phyloP scores from a whole-genome alignment of 2,797 vertebrate genomes.

The Gambusia yucatana region DNA sequence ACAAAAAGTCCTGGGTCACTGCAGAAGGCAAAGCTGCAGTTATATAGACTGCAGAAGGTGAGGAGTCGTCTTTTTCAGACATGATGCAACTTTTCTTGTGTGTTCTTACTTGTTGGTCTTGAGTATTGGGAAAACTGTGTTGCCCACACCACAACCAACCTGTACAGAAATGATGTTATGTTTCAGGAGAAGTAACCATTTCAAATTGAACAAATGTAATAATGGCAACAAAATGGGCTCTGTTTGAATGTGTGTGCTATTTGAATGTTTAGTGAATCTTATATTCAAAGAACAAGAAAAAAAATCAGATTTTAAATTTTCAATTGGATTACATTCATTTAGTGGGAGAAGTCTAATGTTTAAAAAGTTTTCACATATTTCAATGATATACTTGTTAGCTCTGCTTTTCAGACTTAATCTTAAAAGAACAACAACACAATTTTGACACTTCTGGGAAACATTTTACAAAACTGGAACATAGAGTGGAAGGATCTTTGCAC shows the following conservation, averaged over 20 bases:
- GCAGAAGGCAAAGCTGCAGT: slow-evolving; percentile 50
- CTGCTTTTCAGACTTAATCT: not conserved
- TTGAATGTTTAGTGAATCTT: not conserved
- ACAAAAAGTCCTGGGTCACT: slow-evolving; percentile 94
- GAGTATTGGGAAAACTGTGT: slow-evolving; percentile 96
- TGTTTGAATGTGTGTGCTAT: not conserved
- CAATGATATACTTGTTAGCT: not conserved
- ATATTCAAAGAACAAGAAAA: not conserved
- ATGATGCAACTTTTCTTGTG: not conserved
- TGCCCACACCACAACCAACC: slow-evolving; percentile 98
- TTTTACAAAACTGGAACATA: not conserved
- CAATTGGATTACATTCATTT: not conserved
- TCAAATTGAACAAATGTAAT: not conserved
- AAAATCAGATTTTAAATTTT: not conserved
- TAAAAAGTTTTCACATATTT: not conserved
- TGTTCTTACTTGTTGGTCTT: slow-evolving; percentile 96
- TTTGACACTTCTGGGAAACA: not conserved
- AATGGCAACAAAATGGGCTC: not conserved
- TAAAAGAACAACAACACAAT: not conserved
- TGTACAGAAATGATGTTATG: slow-evolving; percentile 54
- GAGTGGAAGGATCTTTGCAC: not conserved
- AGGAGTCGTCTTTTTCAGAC: not conserved
- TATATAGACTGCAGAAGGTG: not conserved
- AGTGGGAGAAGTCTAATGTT: not conserved
- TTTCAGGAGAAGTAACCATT: not conserved